Evolutionary conservation across 1,140 invertebrate species (phyloP).

Genomic region (Caenorhabditis tropicalis): DNA sequence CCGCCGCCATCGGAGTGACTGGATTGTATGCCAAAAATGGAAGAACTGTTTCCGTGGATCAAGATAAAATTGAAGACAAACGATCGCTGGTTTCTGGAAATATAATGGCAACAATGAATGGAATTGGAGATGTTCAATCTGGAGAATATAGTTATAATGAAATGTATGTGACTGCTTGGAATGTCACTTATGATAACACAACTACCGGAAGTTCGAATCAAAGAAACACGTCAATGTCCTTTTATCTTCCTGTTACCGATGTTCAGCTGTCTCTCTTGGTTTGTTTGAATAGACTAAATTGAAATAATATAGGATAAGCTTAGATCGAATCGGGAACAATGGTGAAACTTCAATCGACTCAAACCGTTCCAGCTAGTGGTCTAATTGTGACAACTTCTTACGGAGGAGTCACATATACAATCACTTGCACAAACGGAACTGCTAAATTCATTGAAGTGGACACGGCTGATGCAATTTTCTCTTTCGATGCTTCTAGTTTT

Average conservation of each 20-base stretch:
- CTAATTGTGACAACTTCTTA: not conserved
- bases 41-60: not conserved
- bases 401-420: constrained; percentile 21
- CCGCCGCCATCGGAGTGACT: not conserved
- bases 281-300: too few relatives aligned
- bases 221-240: constrained; percentile 11
- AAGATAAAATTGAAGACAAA: constrained; percentile 10
- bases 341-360: constrained; percentile 1
- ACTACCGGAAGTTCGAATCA: not conserved
- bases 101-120: constrained; percentile 18
- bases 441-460: constrained; percentile 5
- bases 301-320: too few relatives aligned
- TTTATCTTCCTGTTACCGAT: not conserved
- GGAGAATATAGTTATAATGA: constrained; percentile 10
- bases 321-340: constrained; percentile 11
- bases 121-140: constrained; percentile 34
- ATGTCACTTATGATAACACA: constrained; percentile 23
- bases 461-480: not conserved
- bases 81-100: constrained; percentile 20
- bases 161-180: constrained; percentile 34
- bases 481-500: not conserved
- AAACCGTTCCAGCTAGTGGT: not conserved
- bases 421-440: constrained; percentile 6
- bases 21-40: not conserved
- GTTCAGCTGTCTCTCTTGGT: not conserved